Conservation (phyloP, 2,797 vertebrate genomes). For the Bucorvus abyssinicus region DNA sequence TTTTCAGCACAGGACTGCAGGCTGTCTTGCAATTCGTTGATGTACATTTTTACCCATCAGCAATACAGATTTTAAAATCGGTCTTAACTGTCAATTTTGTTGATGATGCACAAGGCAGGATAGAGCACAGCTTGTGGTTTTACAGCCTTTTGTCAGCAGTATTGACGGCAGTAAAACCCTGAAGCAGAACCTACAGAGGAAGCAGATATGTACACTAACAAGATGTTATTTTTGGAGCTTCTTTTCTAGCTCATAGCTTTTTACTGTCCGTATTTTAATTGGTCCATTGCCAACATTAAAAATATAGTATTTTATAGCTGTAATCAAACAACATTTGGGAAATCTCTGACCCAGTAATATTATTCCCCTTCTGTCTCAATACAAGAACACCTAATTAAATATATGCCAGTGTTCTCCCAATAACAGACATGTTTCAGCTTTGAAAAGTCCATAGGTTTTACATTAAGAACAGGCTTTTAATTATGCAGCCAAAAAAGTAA, state of each 20-base stretch:
- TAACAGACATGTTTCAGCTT: neutral
- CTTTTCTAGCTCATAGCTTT: constrained; percentile 40
- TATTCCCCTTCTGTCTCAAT: constrained; percentile 1
- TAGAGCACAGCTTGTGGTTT: constrained; percentile 50
- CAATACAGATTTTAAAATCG: constrained; percentile 21
- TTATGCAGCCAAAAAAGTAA: neutral
- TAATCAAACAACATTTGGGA: constrained; percentile 18
- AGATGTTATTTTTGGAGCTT: constrained; percentile 52
- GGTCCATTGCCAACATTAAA: constrained; percentile 29
- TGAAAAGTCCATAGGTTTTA: neutral
- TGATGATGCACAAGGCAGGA: constrained; percentile 24
- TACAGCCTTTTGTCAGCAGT: constrained; percentile 49
- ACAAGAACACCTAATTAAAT: neutral
- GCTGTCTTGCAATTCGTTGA: neutral
- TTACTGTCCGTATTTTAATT: constrained; percentile 59
- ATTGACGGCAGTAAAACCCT: constrained; percentile 50
- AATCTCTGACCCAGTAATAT: constrained; percentile 21
- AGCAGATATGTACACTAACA: constrained; percentile 40
- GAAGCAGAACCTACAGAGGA: constrained; percentile 35
- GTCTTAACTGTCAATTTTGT: constrained; percentile 36
- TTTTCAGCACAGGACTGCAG: neutral
- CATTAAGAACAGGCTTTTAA: neutral
- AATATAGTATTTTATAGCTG: neutral
- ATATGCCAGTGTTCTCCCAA: neutral
- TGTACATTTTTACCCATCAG: neutral